A percentile compares a stretch with the other conserved stretches of the same genome.
These are phyloP conservation scores for Cryptosula pallasiana DNA, from an alignment of 2,888 invertebrate species.

Conservation along the genomic window DNA sequence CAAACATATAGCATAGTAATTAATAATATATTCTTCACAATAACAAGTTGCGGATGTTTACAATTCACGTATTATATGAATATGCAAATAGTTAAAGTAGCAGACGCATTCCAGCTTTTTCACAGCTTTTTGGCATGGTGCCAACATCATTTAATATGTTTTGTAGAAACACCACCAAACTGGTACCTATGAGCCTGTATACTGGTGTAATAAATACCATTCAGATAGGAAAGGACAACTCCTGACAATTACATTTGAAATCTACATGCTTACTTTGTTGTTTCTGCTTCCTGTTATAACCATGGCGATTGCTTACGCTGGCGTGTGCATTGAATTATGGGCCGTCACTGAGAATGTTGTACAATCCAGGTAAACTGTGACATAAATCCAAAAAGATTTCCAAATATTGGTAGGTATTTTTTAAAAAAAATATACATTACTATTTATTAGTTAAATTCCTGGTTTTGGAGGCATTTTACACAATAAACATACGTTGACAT, in stretches of 20 bases:
- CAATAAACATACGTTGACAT: too few species aligned
- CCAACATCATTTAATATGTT: not conserved
- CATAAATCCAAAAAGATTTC: not conserved
- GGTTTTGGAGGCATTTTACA: too few species aligned
- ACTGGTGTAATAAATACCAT: slow-evolving; percentile 62
- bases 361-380: not conserved
- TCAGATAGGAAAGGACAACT: slow-evolving; percentile 50
- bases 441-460: too few species aligned
- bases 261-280: slow-evolving; percentile 63
- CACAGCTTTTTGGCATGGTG: too few species aligned
- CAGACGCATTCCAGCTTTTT: too few species aligned
- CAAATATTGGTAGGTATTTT: too few species aligned
- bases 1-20: too few species aligned
- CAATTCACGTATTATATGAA: too few species aligned
- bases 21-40: too few species aligned
- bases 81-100: too few species aligned
- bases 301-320: slow-evolving; percentile 64
- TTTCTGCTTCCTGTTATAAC: slow-evolving; percentile 62
- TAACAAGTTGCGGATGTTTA: too few species aligned
- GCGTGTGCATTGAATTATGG: slow-evolving; percentile 56
- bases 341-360: not conserved
- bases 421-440: too few species aligned
- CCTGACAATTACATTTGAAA: slow-evolving; percentile 56
- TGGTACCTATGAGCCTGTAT: slow-evolving; percentile 53
- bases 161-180: slow-evolving; percentile 55